These are phyloP conservation scores for Lottia scabra DNA, from an alignment of 2,888 invertebrate genomes.

Conservation along the genomic window DNA sequence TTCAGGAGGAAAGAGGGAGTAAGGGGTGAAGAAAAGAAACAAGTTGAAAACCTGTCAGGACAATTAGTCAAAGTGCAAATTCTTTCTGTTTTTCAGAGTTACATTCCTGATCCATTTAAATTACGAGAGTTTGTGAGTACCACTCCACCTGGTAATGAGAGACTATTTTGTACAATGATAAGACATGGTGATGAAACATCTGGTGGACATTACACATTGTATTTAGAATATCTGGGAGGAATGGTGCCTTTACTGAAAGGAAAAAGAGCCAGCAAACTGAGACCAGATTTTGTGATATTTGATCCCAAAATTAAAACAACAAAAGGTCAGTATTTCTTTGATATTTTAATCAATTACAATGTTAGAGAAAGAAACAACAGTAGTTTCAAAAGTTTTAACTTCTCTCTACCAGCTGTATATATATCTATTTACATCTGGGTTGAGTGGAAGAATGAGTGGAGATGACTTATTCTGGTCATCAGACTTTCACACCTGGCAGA, in stretches of 20 bases:
- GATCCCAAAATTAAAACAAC: conserved; percentile 69
- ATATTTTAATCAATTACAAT: too few species aligned
- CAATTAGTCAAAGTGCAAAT: too few species aligned
- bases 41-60: too few species aligned
- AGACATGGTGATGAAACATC: conserved; percentile 78
- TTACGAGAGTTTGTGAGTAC: conserved; percentile 93
- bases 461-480: too few species aligned
- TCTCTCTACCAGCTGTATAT: too few species aligned
- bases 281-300: conserved; percentile 95
- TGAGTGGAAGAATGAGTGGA: too few species aligned
- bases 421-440: too few species aligned
- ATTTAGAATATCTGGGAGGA: conserved; percentile 95
- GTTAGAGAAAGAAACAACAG: too few species aligned
- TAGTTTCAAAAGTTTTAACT: too few species aligned
- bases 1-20: too few species aligned
- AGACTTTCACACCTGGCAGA: too few species aligned
- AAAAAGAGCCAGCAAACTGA: conserved; percentile 93
- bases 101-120: conserved; percentile 89
- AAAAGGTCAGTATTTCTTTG: conserved; percentile 37
- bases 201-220: conserved; percentile 74
- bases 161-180: conserved; percentile 97
- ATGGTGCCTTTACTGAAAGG: conserved; percentile 96
- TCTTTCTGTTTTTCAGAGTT: conserved; percentile 77
- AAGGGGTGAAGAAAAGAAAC: too few species aligned
- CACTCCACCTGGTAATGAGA: conserved; percentile 85